Conservation (phyloP, 2,888 invertebrate species). For the Papilio gigon region DNA sequence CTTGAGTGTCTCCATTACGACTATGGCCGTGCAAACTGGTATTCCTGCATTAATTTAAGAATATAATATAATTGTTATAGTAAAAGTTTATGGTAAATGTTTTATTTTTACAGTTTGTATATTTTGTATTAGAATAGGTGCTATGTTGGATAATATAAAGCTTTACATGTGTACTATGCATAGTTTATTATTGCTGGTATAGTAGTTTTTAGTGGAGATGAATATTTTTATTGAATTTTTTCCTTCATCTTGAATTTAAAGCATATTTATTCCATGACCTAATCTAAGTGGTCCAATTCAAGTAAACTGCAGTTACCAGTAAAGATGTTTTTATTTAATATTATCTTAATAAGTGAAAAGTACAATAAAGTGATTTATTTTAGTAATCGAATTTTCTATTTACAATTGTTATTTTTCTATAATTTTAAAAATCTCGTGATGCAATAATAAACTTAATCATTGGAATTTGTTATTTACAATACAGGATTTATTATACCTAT, state of each 20-base stretch:
- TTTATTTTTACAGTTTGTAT: constrained; percentile 24
- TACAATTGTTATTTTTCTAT: neutral
- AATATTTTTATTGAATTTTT: neutral
- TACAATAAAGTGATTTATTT: constrained; percentile 18
- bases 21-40: constrained; percentile 11
- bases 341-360: neutral
- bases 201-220: neutral
- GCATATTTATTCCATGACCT: neutral
- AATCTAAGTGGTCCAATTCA: constrained; percentile 8
- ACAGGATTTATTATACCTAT: neutral
- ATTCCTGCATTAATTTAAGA: constrained; percentile 14
- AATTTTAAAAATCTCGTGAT: neutral
- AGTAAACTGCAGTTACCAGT: neutral
- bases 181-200: constrained; percentile 1
- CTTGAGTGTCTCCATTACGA: neutral
- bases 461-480: constrained; percentile 6
- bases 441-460: neutral
- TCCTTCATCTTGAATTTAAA: constrained; percentile 4
- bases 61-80: constrained; percentile 2
- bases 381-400: neutral
- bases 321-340: neutral
- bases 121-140: constrained; percentile 21
- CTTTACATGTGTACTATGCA: constrained; percentile 13
- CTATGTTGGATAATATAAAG: constrained; percentile 18
- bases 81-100: constrained; percentile 3